Percentiles rank a stretch among this genome's conserved stretches.
Conservation (phyloP, 2,797 vertebrate genomes). For the Parauchenoglanis ngamensis region DNA sequence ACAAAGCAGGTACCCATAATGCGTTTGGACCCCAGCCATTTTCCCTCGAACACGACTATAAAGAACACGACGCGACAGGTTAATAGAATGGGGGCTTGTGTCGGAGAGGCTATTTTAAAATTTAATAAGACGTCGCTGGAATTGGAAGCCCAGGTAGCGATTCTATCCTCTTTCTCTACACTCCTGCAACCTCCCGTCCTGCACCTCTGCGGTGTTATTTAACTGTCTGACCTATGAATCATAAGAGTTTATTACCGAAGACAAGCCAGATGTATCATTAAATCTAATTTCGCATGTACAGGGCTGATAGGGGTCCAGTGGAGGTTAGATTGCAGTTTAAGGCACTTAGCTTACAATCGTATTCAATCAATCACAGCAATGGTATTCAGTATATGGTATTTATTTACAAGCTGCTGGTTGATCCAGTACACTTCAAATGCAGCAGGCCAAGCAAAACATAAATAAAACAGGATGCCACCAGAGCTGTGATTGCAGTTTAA, state of each 20-base stretch:
- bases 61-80: conserved; percentile 40
- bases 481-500: conserved; percentile 43
- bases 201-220: conserved; percentile 31
- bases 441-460: conserved; percentile 11
- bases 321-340: conserved; percentile 22
- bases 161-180: conserved; percentile 18
- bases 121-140: conserved; percentile 50
- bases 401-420: conserved; percentile 18
- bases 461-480: conserved; percentile 35
- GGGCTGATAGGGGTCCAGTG: conserved; percentile 22
- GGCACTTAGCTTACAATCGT: conserved; percentile 26
- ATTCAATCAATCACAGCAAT: conserved; percentile 8
- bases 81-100: conserved; percentile 47
- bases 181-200: not conserved
- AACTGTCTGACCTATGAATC: conserved; percentile 36
- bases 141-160: conserved; percentile 35
- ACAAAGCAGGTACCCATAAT: conserved; percentile 44
- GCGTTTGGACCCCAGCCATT: conserved; percentile 29
- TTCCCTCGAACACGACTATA: conserved; percentile 42
- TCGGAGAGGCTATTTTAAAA: conserved; percentile 51
- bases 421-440: not conserved
- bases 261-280: conserved; percentile 44
- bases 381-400: not conserved
- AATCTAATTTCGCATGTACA: conserved; percentile 38
- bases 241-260: conserved; percentile 41